Conservation (phyloP, 2,797 vertebrate genomes). For the Chlorospingus flavigularis region DNA sequence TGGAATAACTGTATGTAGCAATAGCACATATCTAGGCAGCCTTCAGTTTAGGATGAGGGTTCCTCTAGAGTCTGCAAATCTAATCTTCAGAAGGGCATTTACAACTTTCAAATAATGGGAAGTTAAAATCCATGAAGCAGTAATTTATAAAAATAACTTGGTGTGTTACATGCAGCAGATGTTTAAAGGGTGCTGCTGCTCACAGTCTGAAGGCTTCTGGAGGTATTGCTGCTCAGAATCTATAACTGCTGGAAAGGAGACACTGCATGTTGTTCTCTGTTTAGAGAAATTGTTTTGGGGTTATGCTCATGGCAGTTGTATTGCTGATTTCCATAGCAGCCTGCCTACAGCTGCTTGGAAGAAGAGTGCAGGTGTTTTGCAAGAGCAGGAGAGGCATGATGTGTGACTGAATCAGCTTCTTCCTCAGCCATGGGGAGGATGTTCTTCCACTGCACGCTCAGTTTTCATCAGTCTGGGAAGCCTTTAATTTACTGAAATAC, state of each 20-base stretch:
- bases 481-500: not conserved
- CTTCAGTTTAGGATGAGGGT: not conserved
- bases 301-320: not conserved
- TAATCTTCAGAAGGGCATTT: not conserved
- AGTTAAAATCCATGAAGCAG: not conserved
- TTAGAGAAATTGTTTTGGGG: not conserved
- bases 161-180: not conserved
- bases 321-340: not conserved
- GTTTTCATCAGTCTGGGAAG: not conserved
- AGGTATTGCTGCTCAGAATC: not conserved
- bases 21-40: not conserved
- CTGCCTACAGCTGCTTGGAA: not conserved
- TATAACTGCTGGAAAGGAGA: not conserved
- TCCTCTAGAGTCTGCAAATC: not conserved
- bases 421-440: not conserved
- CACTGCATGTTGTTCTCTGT: not conserved
- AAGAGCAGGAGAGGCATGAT: not conserved
- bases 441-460: not conserved
- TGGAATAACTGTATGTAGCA: not conserved
- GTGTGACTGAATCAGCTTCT: not conserved
- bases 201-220: not conserved
- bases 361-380: not conserved
- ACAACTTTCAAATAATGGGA: not conserved
- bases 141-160: not conserved
- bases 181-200: not conserved